Base-by-base conservation (phyloP, 1,140 invertebrate genomes). In the Mamestra configurata region DNA sequence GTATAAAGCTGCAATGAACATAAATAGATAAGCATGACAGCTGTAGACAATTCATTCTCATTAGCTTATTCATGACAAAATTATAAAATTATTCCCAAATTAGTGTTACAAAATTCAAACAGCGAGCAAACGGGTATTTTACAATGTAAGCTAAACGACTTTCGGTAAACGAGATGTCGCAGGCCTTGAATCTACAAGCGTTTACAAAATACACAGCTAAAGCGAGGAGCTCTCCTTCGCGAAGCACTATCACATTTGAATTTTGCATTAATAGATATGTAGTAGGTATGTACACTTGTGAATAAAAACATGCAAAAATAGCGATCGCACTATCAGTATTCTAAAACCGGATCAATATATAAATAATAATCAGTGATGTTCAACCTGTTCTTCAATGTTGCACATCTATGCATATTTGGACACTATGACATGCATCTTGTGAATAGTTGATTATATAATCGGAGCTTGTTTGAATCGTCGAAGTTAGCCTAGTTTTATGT, bases 141-240 rank as follows among this genome's bases (percentile, higher is more conserved):
- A 91, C 89, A 89, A 88, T 87, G 90, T 90, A 90, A 86, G 82
- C 85, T 88, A 85, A 83, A 88, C 89, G 85, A 90, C 91, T 90
- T 92, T 92, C 89, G 86, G 89, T 86, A 87, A 83, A 85, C 84
- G 80, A 88, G 88, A 89, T 92, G 90, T 90, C 82, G 89, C 87
- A 90, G 87, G 84, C 90, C 91, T 92, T 92, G 91, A 89, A 86
- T 79, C 72, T 71, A 79, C 80, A 84, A 87, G 81, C 77, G 81
- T 89, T 89, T 86, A 87, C 84, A 85, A 89, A 88, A 89, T 84
- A 84, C 77, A 81, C 75, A 85, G 82, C 59, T 84, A 82, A 79
- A 73, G 53, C 79, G 66, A 37, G 76, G 80, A 78, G 72, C 83
- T 82, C 73, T 84, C 81, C 79, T 76, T 81, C 61, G 77, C 83